Percentiles rank a stretch among this genome's conserved stretches.
Conservation (phyloP, 2,797 vertebrate genomes). For the Apogon talboti region DNA sequence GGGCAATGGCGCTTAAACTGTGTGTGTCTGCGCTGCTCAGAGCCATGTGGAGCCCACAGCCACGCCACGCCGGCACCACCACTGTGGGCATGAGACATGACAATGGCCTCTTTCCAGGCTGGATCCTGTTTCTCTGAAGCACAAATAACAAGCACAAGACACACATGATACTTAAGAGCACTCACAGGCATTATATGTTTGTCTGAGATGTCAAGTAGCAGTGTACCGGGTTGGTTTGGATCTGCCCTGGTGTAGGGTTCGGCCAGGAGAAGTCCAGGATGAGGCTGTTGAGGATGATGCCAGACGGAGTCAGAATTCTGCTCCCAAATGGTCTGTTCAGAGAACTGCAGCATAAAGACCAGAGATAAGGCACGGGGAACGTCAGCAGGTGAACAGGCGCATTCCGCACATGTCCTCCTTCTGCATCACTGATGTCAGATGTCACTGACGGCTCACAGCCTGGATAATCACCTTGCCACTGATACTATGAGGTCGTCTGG, state of each 20-base stretch:
- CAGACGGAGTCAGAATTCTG: conserved; percentile 87
- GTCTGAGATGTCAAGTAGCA: no score
- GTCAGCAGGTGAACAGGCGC: conserved; percentile 11
- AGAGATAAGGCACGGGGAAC: conserved; percentile 39
- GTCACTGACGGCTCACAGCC: not conserved
- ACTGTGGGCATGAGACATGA: conserved; percentile 86
- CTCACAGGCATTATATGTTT: no score
- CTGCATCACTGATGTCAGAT: no score
- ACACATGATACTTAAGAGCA: no score
- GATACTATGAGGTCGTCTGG: conserved; percentile 89
- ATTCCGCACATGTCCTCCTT: conserved; percentile 45
- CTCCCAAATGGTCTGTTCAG: conserved; percentile 89
- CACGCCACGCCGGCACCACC: conserved; percentile 80
- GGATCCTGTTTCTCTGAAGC: conserved; percentile 79
- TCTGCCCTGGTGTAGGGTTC: conserved; percentile 76
- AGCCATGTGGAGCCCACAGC: conserved; percentile 86
- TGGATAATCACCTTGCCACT: conserved; percentile 82
- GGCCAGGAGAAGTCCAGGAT: conserved; percentile 88
- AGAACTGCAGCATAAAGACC: conserved; percentile 79
- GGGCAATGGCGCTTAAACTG: conserved; percentile 81
- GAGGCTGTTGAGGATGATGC: conserved; percentile 90
- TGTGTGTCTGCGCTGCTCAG: conserved; percentile 84
- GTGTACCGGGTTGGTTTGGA: conserved; percentile 66
- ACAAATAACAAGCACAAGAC: conserved; percentile 10
- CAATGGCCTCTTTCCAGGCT: conserved; percentile 82